These are phyloP conservation scores for Hormiphora californensis DNA, from an alignment of 37 sponge, comb jelly and placozoan species.

Conservation along the genomic window DNA sequence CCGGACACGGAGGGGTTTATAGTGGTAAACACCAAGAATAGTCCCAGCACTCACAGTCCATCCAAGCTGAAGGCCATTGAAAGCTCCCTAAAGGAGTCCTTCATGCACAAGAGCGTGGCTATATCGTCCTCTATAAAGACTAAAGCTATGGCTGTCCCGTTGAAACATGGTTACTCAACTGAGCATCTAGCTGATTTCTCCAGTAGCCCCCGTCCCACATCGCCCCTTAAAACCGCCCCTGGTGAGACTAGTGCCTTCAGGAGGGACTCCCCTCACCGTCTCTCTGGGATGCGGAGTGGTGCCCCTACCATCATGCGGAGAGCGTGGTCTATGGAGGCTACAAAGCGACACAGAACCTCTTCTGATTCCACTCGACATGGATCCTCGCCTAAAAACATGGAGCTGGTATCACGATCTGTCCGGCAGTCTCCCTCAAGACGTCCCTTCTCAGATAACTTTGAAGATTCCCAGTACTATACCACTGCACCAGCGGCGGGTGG, in stretches of 20 bases:
- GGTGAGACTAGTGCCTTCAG: background rate
- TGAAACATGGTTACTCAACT: constrained; percentile 5
- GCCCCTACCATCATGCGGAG: constrained; percentile 8
- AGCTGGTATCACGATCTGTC: constrained; percentile 2
- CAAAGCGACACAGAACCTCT: background rate
- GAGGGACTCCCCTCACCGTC: constrained; percentile 8
- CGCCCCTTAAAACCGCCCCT: background rate
- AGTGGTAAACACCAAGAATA: constrained; percentile 9
- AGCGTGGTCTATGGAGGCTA: constrained; percentile 15
- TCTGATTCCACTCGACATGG: background rate
- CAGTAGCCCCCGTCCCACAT: background rate
- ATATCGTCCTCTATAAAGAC: constrained; percentile 37
- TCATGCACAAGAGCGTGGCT: constrained; percentile 27
- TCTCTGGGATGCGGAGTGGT: constrained; percentile 2
- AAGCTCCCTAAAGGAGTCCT: no score
- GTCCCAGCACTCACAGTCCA: background rate
- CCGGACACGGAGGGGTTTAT: constrained; percentile 31
- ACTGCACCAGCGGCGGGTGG: no score
- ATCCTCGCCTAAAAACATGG: background rate
- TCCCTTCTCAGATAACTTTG: constrained; percentile 39
- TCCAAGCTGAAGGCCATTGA: constrained; percentile 44
- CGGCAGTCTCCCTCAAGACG: constrained; percentile 4
- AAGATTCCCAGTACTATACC: constrained; percentile 17
- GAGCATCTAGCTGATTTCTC: constrained; percentile 20
- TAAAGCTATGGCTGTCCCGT: constrained; percentile 3